Evolutionary conservation across 2,113 vertebrate species (phyloP), one percentile per base, ranked within the genome.

Genomic region (Xyliphius kryptos): DNA sequence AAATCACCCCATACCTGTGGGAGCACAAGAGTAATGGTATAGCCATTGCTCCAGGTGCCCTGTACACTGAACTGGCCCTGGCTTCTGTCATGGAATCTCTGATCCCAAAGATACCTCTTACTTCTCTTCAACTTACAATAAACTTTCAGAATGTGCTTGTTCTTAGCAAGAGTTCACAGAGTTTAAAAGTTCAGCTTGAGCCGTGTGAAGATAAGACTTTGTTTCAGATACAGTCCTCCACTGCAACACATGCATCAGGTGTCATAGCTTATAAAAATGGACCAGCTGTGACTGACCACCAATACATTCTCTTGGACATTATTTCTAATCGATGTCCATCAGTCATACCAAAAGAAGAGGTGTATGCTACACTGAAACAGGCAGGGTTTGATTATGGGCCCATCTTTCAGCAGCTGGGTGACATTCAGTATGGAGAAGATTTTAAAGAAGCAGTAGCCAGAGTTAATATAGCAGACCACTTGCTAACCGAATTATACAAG

Each of bases 341-440:
- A 10, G 68, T 87, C 26, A 61, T 89, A 16, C 74, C 41, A 2
- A 68, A 52, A 60, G 63, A 78, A 5, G 72, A 89, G 17, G 26
- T 92, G 44, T 93, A 93, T 74, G 78, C 79, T 55, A 37, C 63
- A 12, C 85, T 93, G 22, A 81, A 82, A 44, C 70, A 71, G 5
- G 48, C 76, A 59, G 89, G 90, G 49, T 92, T 93, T 77, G 84
- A 92, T 52, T 92, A 92, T 1, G 87, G 87, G 1, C 61, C 78
- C 8, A 22, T 80, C 20, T 92, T 90, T 44, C 84, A 70, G 73
- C 88, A 89, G n/a, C 83, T 91, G 2, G 48, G 63, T 51, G 66
- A 89, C n/a, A 79, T 94, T 17, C 72, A 70, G 55, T 87, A 85
- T 41, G 88, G 90, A 57, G 75, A 83, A 52, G 85, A 91, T 21